Evolutionary conservation across 2,888 invertebrate species (phyloP), one percentile per base, ranked within the genome.

Genomic region (Patella pellucida): DNA sequence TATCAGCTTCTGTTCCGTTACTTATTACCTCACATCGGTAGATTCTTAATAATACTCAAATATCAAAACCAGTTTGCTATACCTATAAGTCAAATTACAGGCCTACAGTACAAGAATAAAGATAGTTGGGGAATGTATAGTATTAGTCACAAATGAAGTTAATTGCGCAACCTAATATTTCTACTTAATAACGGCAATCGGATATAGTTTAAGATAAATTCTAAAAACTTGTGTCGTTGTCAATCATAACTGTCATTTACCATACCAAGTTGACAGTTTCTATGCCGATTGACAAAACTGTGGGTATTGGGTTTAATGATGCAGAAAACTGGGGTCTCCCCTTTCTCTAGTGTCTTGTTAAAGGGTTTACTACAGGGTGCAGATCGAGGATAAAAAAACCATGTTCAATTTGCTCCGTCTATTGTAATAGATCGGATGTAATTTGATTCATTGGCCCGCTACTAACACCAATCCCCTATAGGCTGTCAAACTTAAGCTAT

Each of bases 401-500:
- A 62, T 5, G 12, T 62, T 62, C 11, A 23, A 62, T 23, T 62
- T 62, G 62, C 19, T 23, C 19, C 19, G 19, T 23, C 19, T 62
- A 62, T 62, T 62, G 62, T 23, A 62, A 19, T 62, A 62, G 19
- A 62, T 23, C 19, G 62, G 23, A 23, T 62, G 62, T 23, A 62
- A 62, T 62, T 23, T 62, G 62, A 62, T 23, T 23, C 62, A 62
- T 62, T 7, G 62, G 23, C 19, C 62, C 62, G 19, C 19, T 62
- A 62, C 62, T 62, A n/a, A 62, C 19, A 23, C 62, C 62, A 62
- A 62, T 62, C 62, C 62, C 62, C 62, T 23, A n/a, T 62, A 62
- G 62, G 19, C 62, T 62, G 62, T 62, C 62, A 62, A 62, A 62
- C 62, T 62, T 23, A 62, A 62, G 19, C 23, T 23, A 19, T 62